Base-by-base conservation (phyloP, 2,797 vertebrate genomes). In the Limosa lapponica region DNA sequence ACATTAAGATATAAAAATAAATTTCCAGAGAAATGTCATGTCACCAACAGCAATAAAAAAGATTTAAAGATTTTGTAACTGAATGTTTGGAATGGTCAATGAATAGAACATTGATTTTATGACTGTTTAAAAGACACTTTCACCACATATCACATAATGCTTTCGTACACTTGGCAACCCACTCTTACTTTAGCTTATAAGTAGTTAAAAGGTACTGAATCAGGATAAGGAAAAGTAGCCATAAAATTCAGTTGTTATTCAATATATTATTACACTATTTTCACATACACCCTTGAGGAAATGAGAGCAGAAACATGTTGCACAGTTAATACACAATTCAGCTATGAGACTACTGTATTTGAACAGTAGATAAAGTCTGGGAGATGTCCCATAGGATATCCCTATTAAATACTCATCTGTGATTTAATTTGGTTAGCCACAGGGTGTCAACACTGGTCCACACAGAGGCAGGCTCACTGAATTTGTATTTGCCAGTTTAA, bases 371-470 rank as follows among this genome's bases (percentile, higher is more conserved):
- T 54, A 22, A 87, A 87, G 41, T 44, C 66, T 67, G 46, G 66
- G 90, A 94, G 87, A 92, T 44, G 34, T 75, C 71, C 75, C 91
- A 32, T n/a, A 96, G 93, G 92, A 88, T 13, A 87, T 39, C 58
- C 43, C 41, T 41, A 43, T 43, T 77, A 91, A 93, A 94, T 48
- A 46, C 64, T 89, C 75, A 46, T 75, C 95, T 88, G 54, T 74
- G 74, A 93, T 67, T 43, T 51, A 81, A 96, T 90, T 81, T 84
- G 44, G 81, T 44, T 95, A 95, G 87, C 95, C 87, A 75, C 71
- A 80, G 93, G 75, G 90, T 95, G 74, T 96, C 94, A 88, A 94
- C 89, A 57, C 82, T 64, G 69, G 89, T 95, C 93, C 95, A 87
- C 61, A 59, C 28, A 75, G 81, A 95, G 75, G 74, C 74, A 89